Base-by-base conservation (phyloP, 2,113 vertebrate species). In the Xiphorhynchus elegans region DNA sequence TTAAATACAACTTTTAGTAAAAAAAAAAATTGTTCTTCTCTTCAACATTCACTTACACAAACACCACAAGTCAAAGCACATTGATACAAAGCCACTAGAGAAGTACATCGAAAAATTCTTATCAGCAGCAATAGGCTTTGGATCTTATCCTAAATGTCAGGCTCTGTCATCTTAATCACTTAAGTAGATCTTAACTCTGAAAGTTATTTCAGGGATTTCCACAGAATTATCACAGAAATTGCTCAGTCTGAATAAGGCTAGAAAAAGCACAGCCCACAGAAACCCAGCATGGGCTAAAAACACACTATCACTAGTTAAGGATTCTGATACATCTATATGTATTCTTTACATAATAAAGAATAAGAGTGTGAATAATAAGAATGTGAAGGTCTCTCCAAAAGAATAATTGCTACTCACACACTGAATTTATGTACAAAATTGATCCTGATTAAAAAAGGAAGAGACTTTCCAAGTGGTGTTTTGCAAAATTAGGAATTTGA, bases 121-220 rank as follows among this genome's bases (percentile, higher is more conserved):
- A 90, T 6, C 40, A 53, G 46, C 63, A 66, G 29, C 28, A 85
- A 72, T 17, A 68, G n/a, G 49, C 58, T 89, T 84, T 82, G 81
- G 28, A 73, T 89, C 78, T 94, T 49, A 73, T 26, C 37, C 58
- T 90, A 73, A 79, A 85, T 62, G n/a, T 83, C 66, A 79, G 26
- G 20, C 11, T 84, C 31, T 84, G 49, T 47, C 40, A 55, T 50
- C 49, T 82, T 79, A 77, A 84, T 80, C 72, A 62, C 18, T 73
- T 91, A 39, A 72, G 42, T 5, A 86, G 63, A 70, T 80, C 39
- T 42, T 55, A 69, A 74, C 5, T 79, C 39, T 60, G 23, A 29
- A 90, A 73, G 46, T 73, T 73, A 52, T 90, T 87, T 91, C 55
- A 66, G 29, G 42, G 74, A 64, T 87, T 94, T 90, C 46, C 58